Evolutionary conservation across 1,140 invertebrate genomes (phyloP).

Genomic region (Trichonephila clavipes): DNA sequence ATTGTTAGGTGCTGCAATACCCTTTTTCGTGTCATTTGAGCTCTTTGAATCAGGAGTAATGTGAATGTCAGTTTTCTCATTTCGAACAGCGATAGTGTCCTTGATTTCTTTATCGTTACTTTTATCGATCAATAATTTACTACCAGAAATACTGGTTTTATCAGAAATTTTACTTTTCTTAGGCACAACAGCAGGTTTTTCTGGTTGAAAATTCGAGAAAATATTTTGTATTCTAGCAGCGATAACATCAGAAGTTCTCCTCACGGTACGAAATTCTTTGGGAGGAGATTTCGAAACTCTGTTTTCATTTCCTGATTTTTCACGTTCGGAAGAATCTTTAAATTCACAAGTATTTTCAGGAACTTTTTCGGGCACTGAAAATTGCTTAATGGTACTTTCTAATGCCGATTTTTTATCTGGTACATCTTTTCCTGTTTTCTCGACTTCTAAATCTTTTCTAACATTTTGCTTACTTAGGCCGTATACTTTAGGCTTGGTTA

Average conservation of each 20-base stretch:
- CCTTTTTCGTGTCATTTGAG: not conserved
- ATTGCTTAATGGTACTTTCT: not conserved
- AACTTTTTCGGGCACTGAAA: not conserved
- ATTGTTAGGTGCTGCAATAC: no score
- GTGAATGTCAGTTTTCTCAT: not conserved
- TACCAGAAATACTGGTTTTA: not conserved
- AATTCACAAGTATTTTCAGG: not conserved
- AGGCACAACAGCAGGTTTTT: not conserved
- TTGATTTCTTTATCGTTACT: not conserved
- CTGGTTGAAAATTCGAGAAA: constrained; percentile 64
- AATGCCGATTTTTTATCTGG: not conserved
- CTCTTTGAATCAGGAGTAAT: not conserved
- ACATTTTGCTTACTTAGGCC: constrained; percentile 36
- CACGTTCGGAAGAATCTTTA: not conserved
- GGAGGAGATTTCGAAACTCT: constrained; percentile 53
- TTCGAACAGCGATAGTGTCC: no score
- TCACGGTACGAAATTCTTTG: constrained; percentile 63
- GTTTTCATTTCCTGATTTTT: not conserved
- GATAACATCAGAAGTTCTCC: constrained; percentile 72
- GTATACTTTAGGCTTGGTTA: constrained; percentile 56
- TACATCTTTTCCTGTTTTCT: not conserved
- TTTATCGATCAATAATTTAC: not conserved
- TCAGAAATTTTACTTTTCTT: constrained; percentile 55
- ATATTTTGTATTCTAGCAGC: constrained; percentile 72
- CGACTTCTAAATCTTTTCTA: constrained; percentile 8